A percentile compares a stretch with the other conserved stretches of the same genome.
Evolutionary conservation across 92 coral and sea anemone genomes (phyloP).

Genomic region (Porites divaricata): DNA sequence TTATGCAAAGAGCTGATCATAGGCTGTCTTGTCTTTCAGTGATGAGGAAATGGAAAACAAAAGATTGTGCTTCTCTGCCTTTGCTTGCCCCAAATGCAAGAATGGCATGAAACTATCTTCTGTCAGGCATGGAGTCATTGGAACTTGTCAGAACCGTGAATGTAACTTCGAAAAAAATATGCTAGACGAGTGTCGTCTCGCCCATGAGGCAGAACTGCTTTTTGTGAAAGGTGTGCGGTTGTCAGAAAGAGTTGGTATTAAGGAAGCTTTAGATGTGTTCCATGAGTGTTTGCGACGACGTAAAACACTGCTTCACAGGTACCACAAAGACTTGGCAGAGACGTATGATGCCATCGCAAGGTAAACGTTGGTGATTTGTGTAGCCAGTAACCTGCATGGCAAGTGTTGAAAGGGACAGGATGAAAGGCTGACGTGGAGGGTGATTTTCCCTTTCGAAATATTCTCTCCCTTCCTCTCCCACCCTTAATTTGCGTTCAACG

Average conservation of each 20-base stretch:
- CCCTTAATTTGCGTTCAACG: no score
- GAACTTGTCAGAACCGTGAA: conserved; percentile 80
- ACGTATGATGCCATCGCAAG: conserved; percentile 97
- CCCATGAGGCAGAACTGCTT: conserved; percentile 83
- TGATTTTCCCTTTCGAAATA: no score
- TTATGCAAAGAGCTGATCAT: not conserved
- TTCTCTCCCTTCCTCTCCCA: no score
- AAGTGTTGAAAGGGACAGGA: no score
- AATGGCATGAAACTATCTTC: conserved; percentile 68
- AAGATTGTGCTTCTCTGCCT: conserved; percentile 82
- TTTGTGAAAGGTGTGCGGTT: conserved; percentile 75
- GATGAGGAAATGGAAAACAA: conserved; percentile 94
- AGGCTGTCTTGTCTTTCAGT: conserved; percentile 41
- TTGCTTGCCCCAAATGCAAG: conserved; percentile 91
- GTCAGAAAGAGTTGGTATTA: conserved; percentile 83
- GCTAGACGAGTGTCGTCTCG: conserved; percentile 66
- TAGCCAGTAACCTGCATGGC: no score
- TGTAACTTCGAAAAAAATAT: conserved; percentile 75
- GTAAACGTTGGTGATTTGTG: conserved; percentile 28
- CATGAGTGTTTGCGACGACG: conserved; percentile 87
- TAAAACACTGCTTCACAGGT: conserved; percentile 76
- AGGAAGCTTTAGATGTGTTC: conserved; percentile 82
- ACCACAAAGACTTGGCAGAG: conserved; percentile 95
- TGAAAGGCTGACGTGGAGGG: no score
- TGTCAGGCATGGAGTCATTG: conserved; percentile 49